A percentile compares a stretch with the other conserved stretches of the same genome.
Evolutionary conservation across 2,797 vertebrate species (phyloP).

Genomic region (Spinus olivaceus): DNA sequence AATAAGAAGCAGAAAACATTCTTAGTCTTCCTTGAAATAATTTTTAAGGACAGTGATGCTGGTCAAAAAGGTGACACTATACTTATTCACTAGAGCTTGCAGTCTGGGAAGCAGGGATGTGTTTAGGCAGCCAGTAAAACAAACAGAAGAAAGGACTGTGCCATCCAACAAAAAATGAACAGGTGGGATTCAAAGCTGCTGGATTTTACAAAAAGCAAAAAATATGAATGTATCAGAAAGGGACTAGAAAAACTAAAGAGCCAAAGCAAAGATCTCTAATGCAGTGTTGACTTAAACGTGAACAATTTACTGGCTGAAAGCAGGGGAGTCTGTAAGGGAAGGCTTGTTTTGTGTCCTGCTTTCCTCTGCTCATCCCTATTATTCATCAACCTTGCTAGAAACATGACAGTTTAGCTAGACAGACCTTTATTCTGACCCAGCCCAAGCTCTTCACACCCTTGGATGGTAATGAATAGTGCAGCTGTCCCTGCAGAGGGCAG

Average conservation of each 20-base stretch:
- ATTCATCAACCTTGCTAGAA: neutral
- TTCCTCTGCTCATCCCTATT: neutral
- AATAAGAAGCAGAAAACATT: neutral
- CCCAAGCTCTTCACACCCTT: neutral
- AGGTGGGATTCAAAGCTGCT: neutral
- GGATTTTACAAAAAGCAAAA: neutral
- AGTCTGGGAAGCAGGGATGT: neutral
- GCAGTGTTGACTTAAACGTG: neutral
- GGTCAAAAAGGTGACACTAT: fast-evolving
- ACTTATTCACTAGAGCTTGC: neutral
- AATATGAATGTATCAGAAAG: neutral
- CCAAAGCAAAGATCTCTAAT: neutral
- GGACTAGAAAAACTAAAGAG: neutral
- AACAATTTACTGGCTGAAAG: neutral
- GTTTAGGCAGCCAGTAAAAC: neutral
- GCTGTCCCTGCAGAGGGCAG: neutral
- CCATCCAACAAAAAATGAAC: neutral
- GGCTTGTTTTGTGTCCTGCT: neutral
- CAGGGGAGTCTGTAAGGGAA: neutral
- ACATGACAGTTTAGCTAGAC: neutral
- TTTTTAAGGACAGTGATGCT: neutral
- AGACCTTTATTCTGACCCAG: neutral
- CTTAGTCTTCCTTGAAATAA: neutral
- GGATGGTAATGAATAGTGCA: fast-evolving
- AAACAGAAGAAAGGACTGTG: neutral